Base-by-base conservation (phyloP, 92 coral and sea anemone species). In the Epizoanthus ramosus region DNA sequence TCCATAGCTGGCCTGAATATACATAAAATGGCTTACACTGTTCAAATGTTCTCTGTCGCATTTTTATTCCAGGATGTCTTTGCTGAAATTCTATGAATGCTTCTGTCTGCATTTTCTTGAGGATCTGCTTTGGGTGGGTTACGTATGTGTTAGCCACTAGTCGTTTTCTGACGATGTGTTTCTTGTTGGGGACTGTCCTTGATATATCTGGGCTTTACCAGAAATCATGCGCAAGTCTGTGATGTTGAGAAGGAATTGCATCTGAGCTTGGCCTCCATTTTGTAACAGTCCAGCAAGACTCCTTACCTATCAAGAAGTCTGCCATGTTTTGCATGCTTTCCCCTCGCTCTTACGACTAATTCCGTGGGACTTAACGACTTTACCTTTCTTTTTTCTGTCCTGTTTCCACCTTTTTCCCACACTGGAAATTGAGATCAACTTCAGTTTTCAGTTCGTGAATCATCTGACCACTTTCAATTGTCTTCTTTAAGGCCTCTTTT, bases 51-150 rank as follows among this genome's bases (percentile, higher is more conserved):
- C 28, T 25, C 57, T 39, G 66, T 21, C 81, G n/a, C 66, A 64
- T 73, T 57, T 52, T 80, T 50, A 68, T 61, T 2, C 28, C 41
- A 18, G 85, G 75, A 68, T 81, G 22, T 39, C 58, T 79, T 63
- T 35, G 22, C 14, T 68, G 45, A 24, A 52, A 68, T 52, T 68
- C 85, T 19, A 43, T 12, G n/a, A 41, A 41, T 8, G 60, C 84
- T 43, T 63, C 84, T 59, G 73, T 63, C 63, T 68, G 74, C 16
- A 23, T 81, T 23, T 68, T 68, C 57, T 81, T 69, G 22, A 69
- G 71, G 21, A 81, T n/a, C 19, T 81, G 85, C 56, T 41, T 33
- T 69, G 85, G 80, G 39, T 70, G 79, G 15, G 85, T 35, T 24
- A 81, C 85, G 39, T 64, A 68, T 24, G 54, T 81, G 43, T 47